Percentiles rank a stretch among this genome's conserved stretches.
phyloP scores from a whole-genome alignment of 2,888 invertebrate species.

The Yponomeuta plumbellus region DNA sequence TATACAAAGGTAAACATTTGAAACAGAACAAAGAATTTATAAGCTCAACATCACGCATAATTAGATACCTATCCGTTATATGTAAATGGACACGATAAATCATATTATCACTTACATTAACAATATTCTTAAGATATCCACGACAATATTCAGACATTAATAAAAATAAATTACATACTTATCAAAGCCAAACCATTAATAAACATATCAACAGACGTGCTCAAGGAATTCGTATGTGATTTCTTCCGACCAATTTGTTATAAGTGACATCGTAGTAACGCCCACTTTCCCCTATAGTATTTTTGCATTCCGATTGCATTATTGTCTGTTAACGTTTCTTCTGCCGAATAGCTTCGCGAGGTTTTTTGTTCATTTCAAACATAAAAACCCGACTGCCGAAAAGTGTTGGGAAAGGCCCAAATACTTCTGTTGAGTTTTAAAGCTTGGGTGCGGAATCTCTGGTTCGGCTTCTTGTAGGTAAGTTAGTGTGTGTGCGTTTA shows the following conservation, averaged over 20 bases:
- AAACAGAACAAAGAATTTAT: too few species aligned
- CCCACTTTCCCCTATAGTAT: slow-evolving; percentile 57
- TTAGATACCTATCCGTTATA: not conserved
- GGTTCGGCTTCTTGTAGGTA: too few species aligned
- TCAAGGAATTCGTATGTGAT: slow-evolving; percentile 19
- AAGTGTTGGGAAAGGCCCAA: too few species aligned
- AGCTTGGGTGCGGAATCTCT: too few species aligned
- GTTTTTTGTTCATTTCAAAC: too few species aligned
- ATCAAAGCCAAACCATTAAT: not conserved
- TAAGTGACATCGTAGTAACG: slow-evolving; percentile 57
- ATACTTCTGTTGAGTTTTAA: too few species aligned
- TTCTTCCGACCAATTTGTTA: slow-evolving; percentile 65
- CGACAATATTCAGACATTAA: not conserved
- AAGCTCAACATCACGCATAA: not conserved
- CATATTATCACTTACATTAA: slow-evolving; percentile 2
- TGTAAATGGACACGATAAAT: slow-evolving; percentile 2
- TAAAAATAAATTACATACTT: not conserved
- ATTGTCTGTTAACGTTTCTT: slow-evolving; percentile 7
- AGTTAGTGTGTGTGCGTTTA: too few species aligned
- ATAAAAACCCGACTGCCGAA: too few species aligned
- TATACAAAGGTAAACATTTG: too few species aligned
- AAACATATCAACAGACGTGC: slow-evolving; percentile 10
- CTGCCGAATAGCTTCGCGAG: not conserved
- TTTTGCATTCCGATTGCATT: slow-evolving; percentile 13
- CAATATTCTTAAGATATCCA: not conserved